Evolutionary conservation across 2,113 vertebrate genomes (phyloP).

Genomic region (Thamnaconus septentrionalis): DNA sequence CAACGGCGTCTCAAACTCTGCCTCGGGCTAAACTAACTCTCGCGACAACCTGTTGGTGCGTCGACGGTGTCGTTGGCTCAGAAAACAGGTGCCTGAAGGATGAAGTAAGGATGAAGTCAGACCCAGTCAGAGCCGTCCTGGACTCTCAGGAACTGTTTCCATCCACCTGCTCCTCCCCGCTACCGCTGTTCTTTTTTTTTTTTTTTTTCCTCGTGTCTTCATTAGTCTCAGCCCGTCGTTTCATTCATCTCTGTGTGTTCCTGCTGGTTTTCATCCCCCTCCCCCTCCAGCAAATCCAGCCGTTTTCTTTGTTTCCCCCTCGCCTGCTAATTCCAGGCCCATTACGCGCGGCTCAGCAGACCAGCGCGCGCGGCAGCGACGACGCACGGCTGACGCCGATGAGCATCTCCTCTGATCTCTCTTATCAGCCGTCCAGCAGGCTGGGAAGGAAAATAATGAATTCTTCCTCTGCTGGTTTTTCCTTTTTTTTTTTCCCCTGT

Average conservation of each 20-base stretch:
- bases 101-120: too few relatives aligned
- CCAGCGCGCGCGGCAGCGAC: not conserved
- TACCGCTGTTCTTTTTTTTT: conserved; percentile 3
- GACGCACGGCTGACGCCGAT: conserved; percentile 23
- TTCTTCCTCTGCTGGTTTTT: conserved; percentile 15
- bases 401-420: conserved; percentile 56
- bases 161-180: too few relatives aligned
- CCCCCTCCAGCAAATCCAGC: conserved; percentile 1
- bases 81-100: too few relatives aligned
- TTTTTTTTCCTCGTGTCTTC: conserved; percentile 2
- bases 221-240: not conserved
- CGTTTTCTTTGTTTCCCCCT: conserved; percentile 4
- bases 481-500: not conserved
- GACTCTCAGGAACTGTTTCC: too few relatives aligned
- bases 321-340: conserved; percentile 14
- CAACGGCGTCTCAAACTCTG: not conserved
- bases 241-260: conserved; percentile 15
- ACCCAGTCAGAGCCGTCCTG: too few relatives aligned
- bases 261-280: not conserved
- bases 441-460: conserved; percentile 41
- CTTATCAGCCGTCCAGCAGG: conserved; percentile 64
- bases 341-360: not conserved
- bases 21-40: not conserved
- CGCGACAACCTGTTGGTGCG: too few relatives aligned
- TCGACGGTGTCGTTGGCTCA: too few relatives aligned